These are phyloP conservation scores for Ophioninae sp. DNA, from an alignment of 2,888 invertebrate species.

Conservation along the genomic window DNA sequence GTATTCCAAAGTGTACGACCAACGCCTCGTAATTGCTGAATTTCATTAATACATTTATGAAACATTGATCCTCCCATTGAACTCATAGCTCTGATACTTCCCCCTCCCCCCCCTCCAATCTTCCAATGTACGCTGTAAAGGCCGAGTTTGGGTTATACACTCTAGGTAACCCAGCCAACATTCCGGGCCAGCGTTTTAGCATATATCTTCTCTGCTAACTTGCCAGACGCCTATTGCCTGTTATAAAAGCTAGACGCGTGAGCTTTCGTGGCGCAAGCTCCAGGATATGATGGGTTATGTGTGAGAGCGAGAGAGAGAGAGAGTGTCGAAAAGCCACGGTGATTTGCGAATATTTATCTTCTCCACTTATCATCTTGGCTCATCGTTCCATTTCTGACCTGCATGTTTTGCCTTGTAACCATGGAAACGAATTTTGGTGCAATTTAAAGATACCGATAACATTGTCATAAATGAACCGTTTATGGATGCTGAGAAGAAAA, in stretches of 20 bases:
- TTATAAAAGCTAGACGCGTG: conserved; percentile 50
- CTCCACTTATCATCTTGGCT: conserved; percentile 21
- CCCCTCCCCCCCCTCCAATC: conserved; percentile 33
- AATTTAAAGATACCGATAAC: background rate
- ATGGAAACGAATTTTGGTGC: background rate
- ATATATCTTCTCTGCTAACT: conserved; percentile 56
- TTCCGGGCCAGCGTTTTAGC: conserved; percentile 39
- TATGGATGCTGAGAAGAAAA: conserved; percentile 7
- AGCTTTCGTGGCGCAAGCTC: background rate
- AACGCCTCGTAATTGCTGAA: no score
- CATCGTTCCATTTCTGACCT: conserved; percentile 18
- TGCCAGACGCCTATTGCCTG: conserved; percentile 56
- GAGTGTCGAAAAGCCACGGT: conserved; percentile 12
- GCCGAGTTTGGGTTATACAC: conserved; percentile 44
- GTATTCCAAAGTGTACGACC: no score
- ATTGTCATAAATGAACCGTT: conserved; percentile 9
- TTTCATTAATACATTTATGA: conserved; percentile 32
- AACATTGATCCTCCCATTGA: conserved; percentile 59
- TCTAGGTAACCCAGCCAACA: conserved; percentile 44
- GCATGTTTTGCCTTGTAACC: conserved; percentile 15
- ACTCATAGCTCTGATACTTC: conserved; percentile 19
- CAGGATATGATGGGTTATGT: background rate
- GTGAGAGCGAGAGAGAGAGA: conserved; percentile 14
- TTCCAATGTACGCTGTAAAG: conserved; percentile 15
- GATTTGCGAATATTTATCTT: conserved; percentile 59